phyloP scores from a whole-genome alignment of 2,113 vertebrate genomes.

The Phycodurus eques region DNA sequence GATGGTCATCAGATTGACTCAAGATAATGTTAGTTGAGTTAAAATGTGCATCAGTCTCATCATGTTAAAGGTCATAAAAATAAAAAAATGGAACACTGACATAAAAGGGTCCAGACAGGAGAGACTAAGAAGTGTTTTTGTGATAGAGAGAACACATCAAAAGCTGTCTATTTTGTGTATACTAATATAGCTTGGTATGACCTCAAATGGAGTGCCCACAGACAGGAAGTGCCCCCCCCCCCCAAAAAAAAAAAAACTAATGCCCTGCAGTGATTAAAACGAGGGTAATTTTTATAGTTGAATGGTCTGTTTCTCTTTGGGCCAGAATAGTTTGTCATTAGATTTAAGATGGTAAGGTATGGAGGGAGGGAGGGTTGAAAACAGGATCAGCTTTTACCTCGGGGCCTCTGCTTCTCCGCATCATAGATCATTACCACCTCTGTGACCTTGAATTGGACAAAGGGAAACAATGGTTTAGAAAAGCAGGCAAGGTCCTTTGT shows the following conservation, averaged over 20 bases:
- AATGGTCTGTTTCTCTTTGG: conserved; percentile 64
- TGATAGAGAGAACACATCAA: too few species aligned
- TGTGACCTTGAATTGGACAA: conserved; percentile 87
- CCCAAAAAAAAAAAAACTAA: not conserved
- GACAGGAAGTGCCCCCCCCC: too few species aligned
- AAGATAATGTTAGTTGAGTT: conserved; percentile 10
- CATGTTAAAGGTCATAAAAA: conserved; percentile 19
- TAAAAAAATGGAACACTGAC: not conserved
- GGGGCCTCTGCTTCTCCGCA: conserved; percentile 99
- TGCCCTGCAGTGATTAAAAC: conserved; percentile 20
- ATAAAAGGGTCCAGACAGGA: not conserved
- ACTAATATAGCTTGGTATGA: not conserved
- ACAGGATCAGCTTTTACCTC: conserved; percentile 98
- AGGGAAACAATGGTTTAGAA: conserved; percentile 64
- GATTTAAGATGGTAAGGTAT: conserved; percentile 78
- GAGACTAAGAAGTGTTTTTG: not conserved
- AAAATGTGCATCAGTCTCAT: not conserved
- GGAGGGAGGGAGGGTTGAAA: conserved; percentile 71
- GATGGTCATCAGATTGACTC: not conserved
- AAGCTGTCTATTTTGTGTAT: not conserved
- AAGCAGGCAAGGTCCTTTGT: conserved; percentile 26
- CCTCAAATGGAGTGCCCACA: not conserved
- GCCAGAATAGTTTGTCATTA: conserved; percentile 93
- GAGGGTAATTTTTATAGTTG: conserved; percentile 8
- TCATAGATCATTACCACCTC: conserved; percentile 99